Percentiles rank a stretch among this genome's conserved stretches.
Evolutionary conservation across 2,888 invertebrate genomes (phyloP).

Genomic region (Clivina fossor): DNA sequence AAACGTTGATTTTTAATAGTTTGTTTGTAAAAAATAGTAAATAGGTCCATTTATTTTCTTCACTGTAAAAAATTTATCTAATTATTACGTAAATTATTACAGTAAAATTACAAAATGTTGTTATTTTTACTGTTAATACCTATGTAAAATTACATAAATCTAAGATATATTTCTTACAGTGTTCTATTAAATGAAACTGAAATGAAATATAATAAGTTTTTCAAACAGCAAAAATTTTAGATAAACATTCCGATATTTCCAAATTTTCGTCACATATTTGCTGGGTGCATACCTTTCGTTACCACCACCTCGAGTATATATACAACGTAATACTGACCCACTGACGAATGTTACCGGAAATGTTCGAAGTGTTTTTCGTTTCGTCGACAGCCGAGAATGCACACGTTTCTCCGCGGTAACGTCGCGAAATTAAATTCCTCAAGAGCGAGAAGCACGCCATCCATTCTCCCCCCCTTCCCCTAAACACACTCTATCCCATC

Average conservation of each 20-base stretch:
- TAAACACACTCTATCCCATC: no score
- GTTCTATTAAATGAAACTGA: slow-evolving; percentile 6
- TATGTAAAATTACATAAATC: no score
- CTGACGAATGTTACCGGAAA: slow-evolving; percentile 18
- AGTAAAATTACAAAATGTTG: no score
- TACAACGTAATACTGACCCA: slow-evolving; percentile 9
- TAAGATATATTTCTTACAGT: no score
- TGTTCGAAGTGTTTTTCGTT: slow-evolving; percentile 27
- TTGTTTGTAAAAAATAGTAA: no score
- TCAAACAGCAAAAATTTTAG: background rate
- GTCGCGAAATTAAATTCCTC: slow-evolving; percentile 49
- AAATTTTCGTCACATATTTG: background rate
- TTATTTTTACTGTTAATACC: no score
- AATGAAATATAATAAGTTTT: slow-evolving; percentile 10
- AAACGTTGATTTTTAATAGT: no score
- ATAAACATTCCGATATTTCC: background rate
- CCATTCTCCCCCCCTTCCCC: background rate
- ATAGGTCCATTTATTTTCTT: no score
- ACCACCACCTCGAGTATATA: background rate
- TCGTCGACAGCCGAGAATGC: slow-evolving; percentile 29
- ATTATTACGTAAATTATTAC: no score
- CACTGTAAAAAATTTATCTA: no score
- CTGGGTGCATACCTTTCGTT: background rate
- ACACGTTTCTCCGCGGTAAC: slow-evolving; percentile 39
- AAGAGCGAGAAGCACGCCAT: slow-evolving; percentile 4